phyloP scores from a whole-genome alignment of 2,797 vertebrate species.

The Argya squamiceps region DNA sequence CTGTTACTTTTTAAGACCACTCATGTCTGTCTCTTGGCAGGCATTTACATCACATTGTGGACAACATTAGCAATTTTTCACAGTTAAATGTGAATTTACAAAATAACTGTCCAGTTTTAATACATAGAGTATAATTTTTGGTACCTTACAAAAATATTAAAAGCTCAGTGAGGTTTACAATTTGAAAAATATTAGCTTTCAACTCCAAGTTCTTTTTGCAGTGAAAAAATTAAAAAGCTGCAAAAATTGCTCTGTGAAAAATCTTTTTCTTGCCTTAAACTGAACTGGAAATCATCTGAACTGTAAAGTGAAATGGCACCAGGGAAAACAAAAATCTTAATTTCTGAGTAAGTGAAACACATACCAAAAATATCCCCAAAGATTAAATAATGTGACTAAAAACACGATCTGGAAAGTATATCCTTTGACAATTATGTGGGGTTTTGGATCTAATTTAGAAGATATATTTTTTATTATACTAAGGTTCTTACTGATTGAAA shows the following conservation, averaged over 20 bases:
- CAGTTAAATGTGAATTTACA: neutral
- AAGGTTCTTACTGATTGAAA: neutral
- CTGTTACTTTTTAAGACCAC: neutral
- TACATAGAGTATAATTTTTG: neutral
- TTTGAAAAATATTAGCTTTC: neutral
- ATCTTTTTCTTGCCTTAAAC: neutral
- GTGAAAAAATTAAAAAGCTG: neutral
- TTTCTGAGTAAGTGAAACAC: neutral
- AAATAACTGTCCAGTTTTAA: neutral
- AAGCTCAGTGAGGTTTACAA: neutral
- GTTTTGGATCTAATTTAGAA: neutral
- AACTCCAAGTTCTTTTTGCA: neutral
- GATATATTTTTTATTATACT: neutral
- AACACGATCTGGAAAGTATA: neutral
- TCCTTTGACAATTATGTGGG: neutral
- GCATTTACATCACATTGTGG: neutral
- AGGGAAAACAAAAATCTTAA: neutral
- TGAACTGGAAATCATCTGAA: neutral
- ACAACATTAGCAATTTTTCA: neutral
- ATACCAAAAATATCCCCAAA: neutral
- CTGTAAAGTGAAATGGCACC: neutral
- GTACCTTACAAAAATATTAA: neutral
- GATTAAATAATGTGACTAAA: neutral
- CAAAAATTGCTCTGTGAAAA: neutral
- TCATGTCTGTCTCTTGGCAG: neutral